These are phyloP conservation scores for Amphimallon solstitiale DNA, from an alignment of 2,888 invertebrate species.

Conservation along the genomic window DNA sequence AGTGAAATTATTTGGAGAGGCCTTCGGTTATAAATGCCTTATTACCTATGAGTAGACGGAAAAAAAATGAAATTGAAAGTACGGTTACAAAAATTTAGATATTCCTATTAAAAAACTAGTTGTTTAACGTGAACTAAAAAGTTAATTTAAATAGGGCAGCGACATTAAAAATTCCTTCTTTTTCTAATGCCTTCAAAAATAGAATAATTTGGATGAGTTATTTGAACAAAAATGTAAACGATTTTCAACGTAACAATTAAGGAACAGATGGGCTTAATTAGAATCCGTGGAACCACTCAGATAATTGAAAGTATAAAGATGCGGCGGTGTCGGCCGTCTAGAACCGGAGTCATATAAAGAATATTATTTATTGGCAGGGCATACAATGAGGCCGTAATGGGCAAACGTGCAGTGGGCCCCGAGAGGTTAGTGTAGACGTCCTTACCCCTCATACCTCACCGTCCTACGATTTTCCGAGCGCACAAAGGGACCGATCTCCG, in stretches of 20 bases:
- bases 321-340: slow-evolving; percentile 35
- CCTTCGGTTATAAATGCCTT: too few relatives aligned
- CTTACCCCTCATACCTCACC: slow-evolving; percentile 32
- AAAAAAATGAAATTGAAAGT: too few relatives aligned
- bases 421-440: slow-evolving; percentile 36
- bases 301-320: slow-evolving; percentile 55
- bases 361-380: slow-evolving; percentile 63
- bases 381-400: slow-evolving; percentile 63
- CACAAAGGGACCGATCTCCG: slow-evolving; percentile 58
- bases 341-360: slow-evolving; percentile 61
- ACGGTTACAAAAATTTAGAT: too few relatives aligned
- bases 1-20: too few relatives aligned
- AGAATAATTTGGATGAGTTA: background rate
- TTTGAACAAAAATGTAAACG: slow-evolving; percentile 22
- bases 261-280: slow-evolving; percentile 59
- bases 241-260: slow-evolving; percentile 53
- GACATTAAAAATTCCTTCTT: too few relatives aligned
- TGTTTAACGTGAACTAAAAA: too few relatives aligned
- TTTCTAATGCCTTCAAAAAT: too few relatives aligned
- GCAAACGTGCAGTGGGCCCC: slow-evolving; percentile 47
- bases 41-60: too few relatives aligned
- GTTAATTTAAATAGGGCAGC: too few relatives aligned
- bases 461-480: slow-evolving; percentile 43
- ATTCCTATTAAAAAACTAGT: too few relatives aligned
- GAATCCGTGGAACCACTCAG: slow-evolving; percentile 54